Base-by-base conservation (phyloP, 2,113 vertebrate species). In the Pseudolaguvia tuberculata region DNA sequence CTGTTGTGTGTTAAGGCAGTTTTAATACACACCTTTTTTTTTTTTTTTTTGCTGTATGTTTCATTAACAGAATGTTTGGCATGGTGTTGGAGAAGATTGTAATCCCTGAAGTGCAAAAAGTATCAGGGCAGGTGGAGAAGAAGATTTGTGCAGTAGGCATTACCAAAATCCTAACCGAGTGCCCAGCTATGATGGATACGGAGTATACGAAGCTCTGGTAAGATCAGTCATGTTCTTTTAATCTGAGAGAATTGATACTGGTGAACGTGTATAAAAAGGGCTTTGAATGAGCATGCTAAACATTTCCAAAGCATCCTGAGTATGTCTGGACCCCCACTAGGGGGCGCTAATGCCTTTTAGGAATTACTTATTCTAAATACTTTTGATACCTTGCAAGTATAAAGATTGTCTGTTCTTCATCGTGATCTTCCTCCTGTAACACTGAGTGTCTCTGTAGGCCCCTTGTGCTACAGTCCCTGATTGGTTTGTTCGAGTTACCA, bases 21-120 rank as follows among this genome's bases (percentile, higher is more conserved):
- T 55, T n/a, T 47, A 27, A 63, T 48, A 53, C 2, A 0, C 0
- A 42, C 5, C 4, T 48, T 50, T 59, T n/a, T 14, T 29, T 8
- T 2, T 2, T 15, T 66, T 11, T 56, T 12, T 63, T 56, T 23
- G 23, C 4, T 70, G 56, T 29, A 5, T 29, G 2, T 53, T 45
- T 45, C 2, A 11, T n/a, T 67, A 17, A 71, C 66, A 99, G 97
- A 84, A 98, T 99, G 96, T 99, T 99, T 85, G 96, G 96, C 65
- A 99, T 99, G 97, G 96, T 99, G 78, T 86, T 99, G 89, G 96
- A 99, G 84, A 99, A 99, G 84, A 96, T 99, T 5, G 91, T 99
- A 79, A 94, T 99, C 88, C 96, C 97, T 51, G 97, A 99, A 87
- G 95, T 99, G 77, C 97, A 99, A 85, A 99, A 99, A 75, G 96